These are phyloP conservation scores for Gryllus bimaculatus DNA, from an alignment of 1,140 invertebrate species.

Conservation along the genomic window DNA sequence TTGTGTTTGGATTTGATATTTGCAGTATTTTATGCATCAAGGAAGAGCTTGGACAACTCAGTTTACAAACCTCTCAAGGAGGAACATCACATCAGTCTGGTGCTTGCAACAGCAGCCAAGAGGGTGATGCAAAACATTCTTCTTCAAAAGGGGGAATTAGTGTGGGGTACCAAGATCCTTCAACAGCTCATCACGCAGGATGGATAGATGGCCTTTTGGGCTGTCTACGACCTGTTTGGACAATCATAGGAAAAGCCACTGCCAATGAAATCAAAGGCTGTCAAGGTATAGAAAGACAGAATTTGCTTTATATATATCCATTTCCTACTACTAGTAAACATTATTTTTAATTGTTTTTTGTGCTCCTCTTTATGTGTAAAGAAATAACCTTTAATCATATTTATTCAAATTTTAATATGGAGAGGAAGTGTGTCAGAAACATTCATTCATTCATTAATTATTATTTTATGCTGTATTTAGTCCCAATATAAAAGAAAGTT, in stretches of 20 bases:
- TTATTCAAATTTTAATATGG: too few relatives aligned
- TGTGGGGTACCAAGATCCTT: slow-evolving; percentile 10
- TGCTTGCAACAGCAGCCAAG: background rate
- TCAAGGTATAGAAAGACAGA: slow-evolving; percentile 10
- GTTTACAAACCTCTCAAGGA: slow-evolving; percentile 27
- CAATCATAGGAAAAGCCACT: slow-evolving; percentile 70
- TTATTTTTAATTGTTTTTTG: too few relatives aligned
- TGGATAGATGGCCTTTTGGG: slow-evolving; percentile 78
- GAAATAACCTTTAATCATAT: too few relatives aligned
- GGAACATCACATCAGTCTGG: background rate
- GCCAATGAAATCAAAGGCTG: slow-evolving; percentile 54
- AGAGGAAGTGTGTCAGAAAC: too few relatives aligned
- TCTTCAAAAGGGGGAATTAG: slow-evolving; percentile 13
- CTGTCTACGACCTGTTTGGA: slow-evolving; percentile 76
- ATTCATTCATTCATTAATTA: too few relatives aligned
- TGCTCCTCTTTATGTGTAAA: too few relatives aligned
- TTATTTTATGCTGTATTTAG: too few relatives aligned
- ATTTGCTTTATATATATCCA: too few relatives aligned
- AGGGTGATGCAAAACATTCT: slow-evolving; percentile 7
- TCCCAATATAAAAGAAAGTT: too few relatives aligned
- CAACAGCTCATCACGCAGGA: slow-evolving; percentile 25
- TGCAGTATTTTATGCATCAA: slow-evolving; percentile 57
- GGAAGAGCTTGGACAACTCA: slow-evolving; percentile 50
- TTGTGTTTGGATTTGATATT: slow-evolving; percentile 24
- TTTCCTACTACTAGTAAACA: too few relatives aligned